phyloP scores from a whole-genome alignment of 2,113 vertebrate species.

The Pterocles gutturalis region DNA sequence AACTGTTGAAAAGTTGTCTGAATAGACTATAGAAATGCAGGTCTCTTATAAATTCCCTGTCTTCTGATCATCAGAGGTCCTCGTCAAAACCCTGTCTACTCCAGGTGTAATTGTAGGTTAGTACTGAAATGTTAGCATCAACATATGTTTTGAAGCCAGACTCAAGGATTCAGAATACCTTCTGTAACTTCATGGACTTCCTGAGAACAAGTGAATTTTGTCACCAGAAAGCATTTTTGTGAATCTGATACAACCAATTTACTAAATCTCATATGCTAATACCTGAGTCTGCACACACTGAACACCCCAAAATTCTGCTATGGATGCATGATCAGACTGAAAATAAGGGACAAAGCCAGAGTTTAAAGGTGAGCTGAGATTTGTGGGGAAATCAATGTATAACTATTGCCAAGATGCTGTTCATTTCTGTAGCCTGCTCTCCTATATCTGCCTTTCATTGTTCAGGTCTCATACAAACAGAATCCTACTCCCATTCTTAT shows the following conservation, averaged over 20 bases:
- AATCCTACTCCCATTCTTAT: background rate
- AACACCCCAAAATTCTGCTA: background rate
- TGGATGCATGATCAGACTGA: background rate
- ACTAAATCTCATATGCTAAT: background rate
- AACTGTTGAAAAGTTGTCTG: background rate
- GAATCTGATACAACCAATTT: background rate
- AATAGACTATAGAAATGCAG: background rate
- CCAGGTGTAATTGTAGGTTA: background rate
- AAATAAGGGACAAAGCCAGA: background rate
- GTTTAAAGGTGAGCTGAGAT: background rate
- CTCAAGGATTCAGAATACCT: background rate
- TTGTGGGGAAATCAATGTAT: background rate
- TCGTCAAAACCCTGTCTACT: background rate
- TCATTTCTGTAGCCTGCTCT: background rate
- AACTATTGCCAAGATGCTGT: background rate
- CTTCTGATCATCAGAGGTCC: background rate
- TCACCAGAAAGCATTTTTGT: background rate
- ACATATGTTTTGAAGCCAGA: rapidly evolving
- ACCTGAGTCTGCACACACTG: background rate
- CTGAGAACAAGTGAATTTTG: background rate
- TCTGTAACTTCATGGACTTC: background rate
- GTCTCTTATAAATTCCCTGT: background rate
- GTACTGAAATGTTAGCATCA: rapidly evolving
- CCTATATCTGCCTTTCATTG: background rate
- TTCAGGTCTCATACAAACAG: background rate